Evolutionary conservation across 2,888 invertebrate species (phyloP).

Genomic region (Drosophila quinaria): DNA sequence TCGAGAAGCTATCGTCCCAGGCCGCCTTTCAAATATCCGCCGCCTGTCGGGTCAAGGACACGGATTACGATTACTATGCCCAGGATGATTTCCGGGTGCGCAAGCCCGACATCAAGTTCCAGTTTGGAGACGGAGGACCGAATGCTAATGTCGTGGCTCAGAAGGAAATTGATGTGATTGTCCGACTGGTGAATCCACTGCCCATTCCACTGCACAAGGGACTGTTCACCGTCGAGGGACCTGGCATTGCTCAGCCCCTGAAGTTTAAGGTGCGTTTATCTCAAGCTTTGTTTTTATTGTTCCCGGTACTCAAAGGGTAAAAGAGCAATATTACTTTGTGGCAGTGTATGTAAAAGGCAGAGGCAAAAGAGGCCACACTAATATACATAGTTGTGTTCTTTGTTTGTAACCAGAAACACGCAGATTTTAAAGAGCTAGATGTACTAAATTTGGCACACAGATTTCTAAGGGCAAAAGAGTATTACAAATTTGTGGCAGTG

Average conservation of each 20-base stretch:
- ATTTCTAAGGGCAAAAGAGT: background rate
- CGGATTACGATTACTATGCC: slow-evolving; percentile 94
- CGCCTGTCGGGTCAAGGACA: slow-evolving; percentile 92
- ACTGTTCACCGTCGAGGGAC: slow-evolving; percentile 93
- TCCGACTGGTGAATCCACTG: slow-evolving; percentile 92
- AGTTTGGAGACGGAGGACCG: slow-evolving; percentile 86
- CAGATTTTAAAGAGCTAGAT: no score
- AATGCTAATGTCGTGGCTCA: slow-evolving; percentile 85
- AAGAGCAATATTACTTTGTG: background rate
- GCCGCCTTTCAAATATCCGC: slow-evolving; percentile 94
- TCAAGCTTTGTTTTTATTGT: background rate
- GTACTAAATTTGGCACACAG: background rate
- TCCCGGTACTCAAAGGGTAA: background rate
- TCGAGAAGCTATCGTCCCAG: slow-evolving; percentile 91
- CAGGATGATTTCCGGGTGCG: slow-evolving; percentile 95
- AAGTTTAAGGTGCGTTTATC: slow-evolving; percentile 88
- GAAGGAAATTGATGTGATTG: slow-evolving; percentile 87
- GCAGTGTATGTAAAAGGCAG: background rate
- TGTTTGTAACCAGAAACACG: no score
- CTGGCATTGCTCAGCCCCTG: slow-evolving; percentile 91
- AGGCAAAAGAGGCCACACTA: background rate
- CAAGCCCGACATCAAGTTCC: slow-evolving; percentile 95
- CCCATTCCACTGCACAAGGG: slow-evolving; percentile 92
- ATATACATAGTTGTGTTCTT: no score
- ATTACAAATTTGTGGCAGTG: no score